Conservation (phyloP, 2,113 vertebrate species). For the Dissostichus mawsoni region DNA sequence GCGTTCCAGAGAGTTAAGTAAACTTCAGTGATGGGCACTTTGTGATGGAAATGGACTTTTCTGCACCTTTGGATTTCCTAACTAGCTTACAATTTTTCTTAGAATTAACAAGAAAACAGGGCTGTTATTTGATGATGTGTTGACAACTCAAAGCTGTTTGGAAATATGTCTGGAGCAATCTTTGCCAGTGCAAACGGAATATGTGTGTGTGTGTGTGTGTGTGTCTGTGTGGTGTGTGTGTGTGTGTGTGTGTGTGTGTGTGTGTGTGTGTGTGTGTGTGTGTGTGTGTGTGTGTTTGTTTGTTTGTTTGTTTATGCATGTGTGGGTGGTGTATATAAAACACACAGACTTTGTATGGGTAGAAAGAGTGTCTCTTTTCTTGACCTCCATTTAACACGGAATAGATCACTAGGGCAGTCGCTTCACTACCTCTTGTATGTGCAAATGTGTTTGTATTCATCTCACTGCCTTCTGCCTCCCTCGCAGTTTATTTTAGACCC, state of each 20-base stretch:
- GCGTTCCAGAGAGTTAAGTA: too few species aligned
- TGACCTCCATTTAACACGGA: conserved; percentile 52
- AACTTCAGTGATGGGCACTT: neutral
- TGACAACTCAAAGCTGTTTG: neutral
- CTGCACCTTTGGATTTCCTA: neutral
- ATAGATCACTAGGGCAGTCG: conserved; percentile 53
- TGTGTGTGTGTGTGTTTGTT: neutral
- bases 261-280: neutral
- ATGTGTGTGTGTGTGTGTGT: neutral
- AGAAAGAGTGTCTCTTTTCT: conserved; percentile 16
- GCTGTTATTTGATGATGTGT: neutral
- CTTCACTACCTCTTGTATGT: conserved; percentile 26
- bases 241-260: too few species aligned
- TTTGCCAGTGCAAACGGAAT: neutral
- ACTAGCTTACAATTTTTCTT: neutral
- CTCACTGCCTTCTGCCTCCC: conserved; percentile 5
- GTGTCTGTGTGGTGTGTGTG: too few species aligned
- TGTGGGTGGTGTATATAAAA: conserved; percentile 1
- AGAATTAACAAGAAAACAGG: neutral
- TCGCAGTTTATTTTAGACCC: conserved; percentile 34
- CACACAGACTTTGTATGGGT: neutral
- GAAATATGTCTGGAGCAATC: conserved; percentile 1
- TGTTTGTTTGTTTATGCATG: neutral
- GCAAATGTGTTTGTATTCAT: conserved; percentile 31
- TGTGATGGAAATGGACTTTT: neutral